Evolutionary conservation across 2,888 invertebrate species (phyloP).

Genomic region (Brachypalpus laphriformis): DNA sequence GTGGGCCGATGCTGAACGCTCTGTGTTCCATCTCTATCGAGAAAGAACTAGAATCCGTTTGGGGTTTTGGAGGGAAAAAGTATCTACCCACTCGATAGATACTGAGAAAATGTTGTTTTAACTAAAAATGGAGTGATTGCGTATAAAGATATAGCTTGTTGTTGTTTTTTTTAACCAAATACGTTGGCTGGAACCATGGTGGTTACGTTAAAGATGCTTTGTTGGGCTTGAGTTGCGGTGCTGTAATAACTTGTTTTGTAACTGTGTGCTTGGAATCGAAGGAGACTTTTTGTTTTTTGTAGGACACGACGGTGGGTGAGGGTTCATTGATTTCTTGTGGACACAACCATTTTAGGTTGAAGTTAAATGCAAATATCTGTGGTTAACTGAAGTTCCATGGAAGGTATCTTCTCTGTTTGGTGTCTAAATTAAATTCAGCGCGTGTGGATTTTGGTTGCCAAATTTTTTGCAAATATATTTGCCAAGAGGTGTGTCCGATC

Average conservation of each 20-base stretch:
- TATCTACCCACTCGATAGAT: slow-evolving; percentile 54
- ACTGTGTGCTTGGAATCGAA: slow-evolving; percentile 42
- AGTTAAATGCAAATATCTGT: slow-evolving; percentile 35
- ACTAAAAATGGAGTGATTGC: slow-evolving; percentile 67
- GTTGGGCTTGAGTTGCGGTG: slow-evolving; percentile 22
- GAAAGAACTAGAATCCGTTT: slow-evolving; percentile 57
- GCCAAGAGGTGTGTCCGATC: background rate
- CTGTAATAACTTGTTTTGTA: slow-evolving; percentile 70
- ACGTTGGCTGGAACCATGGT: slow-evolving; percentile 43
- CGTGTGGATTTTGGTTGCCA: background rate
- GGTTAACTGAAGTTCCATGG: slow-evolving; percentile 18
- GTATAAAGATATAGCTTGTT: slow-evolving; percentile 47
- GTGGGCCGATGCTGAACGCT: slow-evolving; percentile 53
- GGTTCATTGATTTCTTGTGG: slow-evolving; percentile 52
- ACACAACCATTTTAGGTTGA: slow-evolving; percentile 16
- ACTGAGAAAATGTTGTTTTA: slow-evolving; percentile 61
- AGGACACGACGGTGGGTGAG: slow-evolving; percentile 35
- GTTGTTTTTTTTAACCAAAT: slow-evolving; percentile 33
- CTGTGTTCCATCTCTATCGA: background rate
- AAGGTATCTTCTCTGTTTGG: slow-evolving; percentile 7
- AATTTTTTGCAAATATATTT: background rate
- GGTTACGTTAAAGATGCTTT: slow-evolving; percentile 69
- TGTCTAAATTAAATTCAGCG: slow-evolving; percentile 23
- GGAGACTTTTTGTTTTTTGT: slow-evolving; percentile 12
- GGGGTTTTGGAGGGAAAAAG: slow-evolving; percentile 15